Base-by-base conservation (phyloP, 2,113 vertebrate genomes). In the Thalassoma bifasciatum region DNA sequence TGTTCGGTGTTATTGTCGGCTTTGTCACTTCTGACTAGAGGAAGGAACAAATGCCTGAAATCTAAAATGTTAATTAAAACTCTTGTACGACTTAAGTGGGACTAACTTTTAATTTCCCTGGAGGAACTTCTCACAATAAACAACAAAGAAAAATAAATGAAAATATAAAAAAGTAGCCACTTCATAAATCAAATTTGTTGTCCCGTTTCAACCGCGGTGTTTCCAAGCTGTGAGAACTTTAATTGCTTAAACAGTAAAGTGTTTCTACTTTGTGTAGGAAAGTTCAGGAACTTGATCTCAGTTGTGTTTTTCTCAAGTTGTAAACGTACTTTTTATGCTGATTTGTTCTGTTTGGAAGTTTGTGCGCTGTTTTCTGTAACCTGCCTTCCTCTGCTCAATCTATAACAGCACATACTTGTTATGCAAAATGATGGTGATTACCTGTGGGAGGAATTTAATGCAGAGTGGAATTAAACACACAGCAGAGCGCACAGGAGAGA, bases 61-160 rank as follows among this genome's bases (percentile, higher is more conserved):
- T 34, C 11, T n/a, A 13, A 30, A 60, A 51, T 24, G 7, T 10
- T 46, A 63, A 63, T 36, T 7, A 14, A 46, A 7, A 17, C 36
- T 44, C 11, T 16, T 49, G 22, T 21, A 50, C 4, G 21, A 30
- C 46, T 42, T 62, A 17, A 30, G 40, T 4, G 16, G 22, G 30
- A 66, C 26, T 16, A 26, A 21, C 54, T 60, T 67, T 59, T 74
- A 59, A 81, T 75, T 81, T 81, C 78, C 72, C 78, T 26, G 12
- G 66, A 70, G 34, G 50, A 69, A 59, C 36, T 7, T 36, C 8
- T 36, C 13, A 23, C 17, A 14, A 21, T 21, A 54, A 62, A 77
- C 23, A 65, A 47, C 57, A 10, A 47, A 49, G 57, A 51, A 26
- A 52, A 60, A 62, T 38, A 40, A 46, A 72, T 23, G 14, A 40